phyloP scores from a whole-genome alignment of 2,888 invertebrate species.

The Agrotis exclamationis region DNA sequence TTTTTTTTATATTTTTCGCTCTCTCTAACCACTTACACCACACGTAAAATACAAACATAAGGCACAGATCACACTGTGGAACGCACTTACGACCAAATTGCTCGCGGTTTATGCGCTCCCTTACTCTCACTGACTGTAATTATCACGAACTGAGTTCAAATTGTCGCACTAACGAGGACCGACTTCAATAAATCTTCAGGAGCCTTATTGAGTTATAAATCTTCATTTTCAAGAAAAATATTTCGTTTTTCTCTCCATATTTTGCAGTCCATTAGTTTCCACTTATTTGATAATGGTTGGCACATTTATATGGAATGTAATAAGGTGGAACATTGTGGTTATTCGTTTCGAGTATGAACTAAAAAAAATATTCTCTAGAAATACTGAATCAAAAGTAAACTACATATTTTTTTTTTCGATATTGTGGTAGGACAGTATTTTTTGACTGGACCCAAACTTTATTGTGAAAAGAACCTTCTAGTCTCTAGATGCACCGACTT shows the following conservation, averaged over 20 bases:
- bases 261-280: slow-evolving; percentile 30
- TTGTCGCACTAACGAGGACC: slow-evolving; percentile 60
- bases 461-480: too few species aligned
- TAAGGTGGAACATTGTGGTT: slow-evolving; percentile 9
- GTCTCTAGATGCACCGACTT: too few species aligned
- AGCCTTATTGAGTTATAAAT: slow-evolving; percentile 45
- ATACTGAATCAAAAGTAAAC: background rate
- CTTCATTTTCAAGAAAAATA: slow-evolving; percentile 42
- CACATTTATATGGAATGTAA: slow-evolving; percentile 6
- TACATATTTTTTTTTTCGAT: too few species aligned
- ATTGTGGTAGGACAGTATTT: too few species aligned
- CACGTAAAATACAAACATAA: slow-evolving; percentile 64
- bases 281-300: slow-evolving; percentile 26
- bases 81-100: slow-evolving; percentile 80
- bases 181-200: slow-evolving; percentile 37
- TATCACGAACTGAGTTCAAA: slow-evolving; percentile 67
- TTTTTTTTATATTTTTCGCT: too few species aligned
- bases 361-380: background rate
- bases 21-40: slow-evolving; percentile 21
- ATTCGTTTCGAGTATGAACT: background rate
- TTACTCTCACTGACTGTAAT: slow-evolving; percentile 73
- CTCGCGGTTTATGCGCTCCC: slow-evolving; percentile 72
- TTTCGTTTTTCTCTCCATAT: slow-evolving; percentile 20
- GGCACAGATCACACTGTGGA: slow-evolving; percentile 77
- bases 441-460: too few species aligned